These are phyloP conservation scores for Mixornis gularis DNA, from an alignment of 2,113 vertebrate species.

Conservation along the genomic window DNA sequence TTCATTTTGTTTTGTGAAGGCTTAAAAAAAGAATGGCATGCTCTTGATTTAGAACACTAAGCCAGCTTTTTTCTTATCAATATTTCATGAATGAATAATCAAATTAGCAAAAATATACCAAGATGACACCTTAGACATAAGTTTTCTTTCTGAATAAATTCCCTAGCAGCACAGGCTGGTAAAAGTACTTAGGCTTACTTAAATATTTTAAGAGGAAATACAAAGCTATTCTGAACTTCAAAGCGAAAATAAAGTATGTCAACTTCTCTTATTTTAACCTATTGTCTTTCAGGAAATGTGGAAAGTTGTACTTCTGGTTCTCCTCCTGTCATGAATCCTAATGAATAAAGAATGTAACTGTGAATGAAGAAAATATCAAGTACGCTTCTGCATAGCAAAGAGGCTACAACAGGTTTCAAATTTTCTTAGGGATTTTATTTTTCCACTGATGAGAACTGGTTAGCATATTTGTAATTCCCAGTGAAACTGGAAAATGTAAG, in stretches of 20 bases:
- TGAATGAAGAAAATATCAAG: neutral
- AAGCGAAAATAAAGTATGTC: neutral
- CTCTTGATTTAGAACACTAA: neutral
- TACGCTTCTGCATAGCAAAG: neutral
- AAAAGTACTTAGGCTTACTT: neutral
- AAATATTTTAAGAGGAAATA: neutral
- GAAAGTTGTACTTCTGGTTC: neutral
- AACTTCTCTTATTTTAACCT: neutral
- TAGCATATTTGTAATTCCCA: neutral
- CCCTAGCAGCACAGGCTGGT: neutral
- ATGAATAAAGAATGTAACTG: slow-evolving; percentile 30
- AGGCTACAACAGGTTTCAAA: neutral
- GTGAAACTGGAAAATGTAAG: neutral
- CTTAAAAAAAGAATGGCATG: neutral
- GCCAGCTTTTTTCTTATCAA: neutral
- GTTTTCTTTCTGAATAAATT: neutral
- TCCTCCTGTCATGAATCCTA: neutral
- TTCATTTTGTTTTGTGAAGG: neutral
- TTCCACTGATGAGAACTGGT: neutral
- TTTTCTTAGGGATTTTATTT: neutral
- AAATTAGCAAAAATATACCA: neutral
- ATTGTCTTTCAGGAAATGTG: slow-evolving; percentile 65
- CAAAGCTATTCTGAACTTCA: neutral
- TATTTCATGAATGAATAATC: neutral
- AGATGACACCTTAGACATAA: neutral